Conservation (phyloP, 2,797 vertebrate species). For the Pitangus sulphuratus region DNA sequence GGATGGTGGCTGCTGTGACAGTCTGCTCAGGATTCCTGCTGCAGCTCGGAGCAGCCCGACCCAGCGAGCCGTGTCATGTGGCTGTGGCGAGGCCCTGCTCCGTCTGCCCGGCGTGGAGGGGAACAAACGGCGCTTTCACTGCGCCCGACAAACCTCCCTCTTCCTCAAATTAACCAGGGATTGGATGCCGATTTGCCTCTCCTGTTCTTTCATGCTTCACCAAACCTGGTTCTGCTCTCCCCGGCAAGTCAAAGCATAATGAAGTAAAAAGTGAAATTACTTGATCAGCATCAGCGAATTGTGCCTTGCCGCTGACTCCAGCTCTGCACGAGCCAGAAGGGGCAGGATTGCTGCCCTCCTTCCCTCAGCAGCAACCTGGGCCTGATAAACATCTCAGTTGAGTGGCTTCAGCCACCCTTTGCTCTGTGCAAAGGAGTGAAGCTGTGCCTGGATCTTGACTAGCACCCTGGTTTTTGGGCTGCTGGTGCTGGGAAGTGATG, state of each 20-base stretch:
- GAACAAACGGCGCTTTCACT: conserved; percentile 28
- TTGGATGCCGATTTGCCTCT: background rate
- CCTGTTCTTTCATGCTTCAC: background rate
- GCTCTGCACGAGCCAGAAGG: background rate
- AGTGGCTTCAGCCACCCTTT: background rate
- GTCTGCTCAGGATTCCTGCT: background rate
- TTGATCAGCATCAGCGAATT: background rate
- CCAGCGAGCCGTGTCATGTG: background rate
- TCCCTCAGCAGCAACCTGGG: background rate
- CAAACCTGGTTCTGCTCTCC: background rate
- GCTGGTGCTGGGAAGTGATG: background rate
- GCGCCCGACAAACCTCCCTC: background rate
- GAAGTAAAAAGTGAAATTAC: background rate
- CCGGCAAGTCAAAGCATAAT: background rate
- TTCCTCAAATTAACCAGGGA: background rate
- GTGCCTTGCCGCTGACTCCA: background rate
- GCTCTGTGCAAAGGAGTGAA: background rate
- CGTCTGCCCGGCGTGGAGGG: background rate
- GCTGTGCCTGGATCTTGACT: accelerated
- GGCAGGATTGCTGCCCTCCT: background rate
- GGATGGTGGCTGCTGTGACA: background rate
- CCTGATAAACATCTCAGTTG: accelerated
- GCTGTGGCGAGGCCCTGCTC: background rate
- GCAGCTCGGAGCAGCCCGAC: background rate
- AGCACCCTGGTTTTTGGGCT: background rate